These are phyloP conservation scores for Columba janthina DNA, from an alignment of 2,113 vertebrate species.

Conservation along the genomic window DNA sequence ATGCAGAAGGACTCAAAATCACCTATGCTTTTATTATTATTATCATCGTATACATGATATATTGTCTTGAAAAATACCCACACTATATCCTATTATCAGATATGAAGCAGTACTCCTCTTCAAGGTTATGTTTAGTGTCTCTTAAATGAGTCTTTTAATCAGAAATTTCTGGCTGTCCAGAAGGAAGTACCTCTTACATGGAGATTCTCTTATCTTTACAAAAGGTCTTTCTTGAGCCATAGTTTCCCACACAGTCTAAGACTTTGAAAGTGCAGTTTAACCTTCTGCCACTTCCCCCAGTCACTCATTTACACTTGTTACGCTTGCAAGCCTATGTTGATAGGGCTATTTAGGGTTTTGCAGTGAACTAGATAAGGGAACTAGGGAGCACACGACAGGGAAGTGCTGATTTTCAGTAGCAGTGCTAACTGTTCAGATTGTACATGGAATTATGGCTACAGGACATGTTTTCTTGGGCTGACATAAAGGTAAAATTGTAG, in stretches of 20 bases:
- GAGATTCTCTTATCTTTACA: background rate
- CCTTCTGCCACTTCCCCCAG: background rate
- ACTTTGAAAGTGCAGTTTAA: background rate
- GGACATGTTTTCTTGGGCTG: background rate
- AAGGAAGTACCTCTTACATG: background rate
- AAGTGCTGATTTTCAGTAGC: background rate
- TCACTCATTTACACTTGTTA: background rate
- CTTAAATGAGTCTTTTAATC: background rate
- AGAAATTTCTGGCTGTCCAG: background rate
- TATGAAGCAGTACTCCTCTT: background rate
- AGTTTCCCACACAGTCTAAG: background rate
- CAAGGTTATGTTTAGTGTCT: slow-evolving; percentile 13
- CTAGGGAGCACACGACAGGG: background rate
- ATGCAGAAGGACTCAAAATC: background rate
- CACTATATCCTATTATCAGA: background rate
- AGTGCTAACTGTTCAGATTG: background rate
- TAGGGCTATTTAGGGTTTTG: background rate
- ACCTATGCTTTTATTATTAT: background rate
- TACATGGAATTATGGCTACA: background rate
- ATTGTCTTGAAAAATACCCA: background rate
- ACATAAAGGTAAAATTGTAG: background rate
- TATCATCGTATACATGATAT: background rate
- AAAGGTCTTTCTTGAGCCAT: background rate
- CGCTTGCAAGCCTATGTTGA: background rate
- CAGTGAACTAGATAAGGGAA: background rate